Base-by-base conservation (phyloP, 2,113 vertebrate genomes). In the Otus sunia region DNA sequence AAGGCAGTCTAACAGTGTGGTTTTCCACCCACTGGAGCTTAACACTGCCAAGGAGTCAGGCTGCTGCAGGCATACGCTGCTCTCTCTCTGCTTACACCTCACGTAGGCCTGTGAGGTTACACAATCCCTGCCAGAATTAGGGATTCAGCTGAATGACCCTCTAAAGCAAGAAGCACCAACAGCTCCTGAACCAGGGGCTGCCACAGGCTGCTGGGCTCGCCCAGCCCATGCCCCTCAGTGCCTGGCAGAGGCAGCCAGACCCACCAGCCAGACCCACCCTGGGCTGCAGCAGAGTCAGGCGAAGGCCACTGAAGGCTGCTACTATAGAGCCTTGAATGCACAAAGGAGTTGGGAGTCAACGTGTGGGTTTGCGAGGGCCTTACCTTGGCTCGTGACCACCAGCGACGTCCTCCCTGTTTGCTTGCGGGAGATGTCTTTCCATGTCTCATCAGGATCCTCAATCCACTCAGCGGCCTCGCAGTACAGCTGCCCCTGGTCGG, bases 391-490 rank as follows among this genome's bases (percentile, higher is more conserved):
- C 30, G 25, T 34, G 32, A 98, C 79, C 5, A 2, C 76, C 92
- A 98, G 84, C 0, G 6, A 77, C 0, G 86, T 95, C 58, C 53
- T 96, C 29, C 64, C 39, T 2, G 98, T 97, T 36, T 90, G 76
- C 87, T 98, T 99, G 90, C 69, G 79, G 9, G 98, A 79, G 62
- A 99, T 99, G 18, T 78, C 73, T 88, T 98, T 98, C 99, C 99
- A 99, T 1, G 95, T 98, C 59, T 94, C 75, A 77, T 99, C 98
- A 2, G 99, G 99, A 84, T 99, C 99, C 96, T 99, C 98, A 67
- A 99, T 99, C 99, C 99, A 99, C 79, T 99, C 99, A 0, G 93
- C 90, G 12, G 98, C 98, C 73, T 98, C 97, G 16, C 99, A 99
- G 97, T 98, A 99, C 82, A 99, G 90, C 53, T 93, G 91, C 1